phyloP scores from a whole-genome alignment of 2,113 vertebrate species.

The Tonatia bakeri region DNA sequence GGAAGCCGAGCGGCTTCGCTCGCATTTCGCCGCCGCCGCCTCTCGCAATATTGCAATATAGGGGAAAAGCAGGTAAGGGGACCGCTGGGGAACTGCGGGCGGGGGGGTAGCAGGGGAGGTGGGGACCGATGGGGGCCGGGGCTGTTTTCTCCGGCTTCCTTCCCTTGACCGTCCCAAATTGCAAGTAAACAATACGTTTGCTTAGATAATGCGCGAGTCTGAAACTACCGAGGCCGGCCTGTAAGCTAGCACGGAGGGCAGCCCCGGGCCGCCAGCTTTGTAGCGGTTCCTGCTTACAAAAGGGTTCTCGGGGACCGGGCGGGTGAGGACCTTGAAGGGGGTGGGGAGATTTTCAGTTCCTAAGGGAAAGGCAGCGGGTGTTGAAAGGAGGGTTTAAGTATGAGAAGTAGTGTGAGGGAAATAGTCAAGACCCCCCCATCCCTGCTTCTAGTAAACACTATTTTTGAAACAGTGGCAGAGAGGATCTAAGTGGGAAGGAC shows the following conservation, averaged over 20 bases:
- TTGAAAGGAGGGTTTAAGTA: slow-evolving; percentile 53
- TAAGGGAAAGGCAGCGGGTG: slow-evolving; percentile 64
- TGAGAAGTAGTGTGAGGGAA: slow-evolving; percentile 48
- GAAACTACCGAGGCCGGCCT: slow-evolving; percentile 72
- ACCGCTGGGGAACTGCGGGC: slow-evolving; percentile 25
- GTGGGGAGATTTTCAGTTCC: slow-evolving; percentile 28
- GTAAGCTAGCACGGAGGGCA: slow-evolving; percentile 57
- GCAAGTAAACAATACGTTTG: slow-evolving; percentile 72
- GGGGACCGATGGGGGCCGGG: background rate
- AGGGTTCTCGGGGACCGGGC: slow-evolving; percentile 62
- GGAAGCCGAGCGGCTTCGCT: slow-evolving; percentile 74
- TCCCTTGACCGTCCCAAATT: slow-evolving; percentile 64
- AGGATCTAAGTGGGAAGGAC: slow-evolving; percentile 78
- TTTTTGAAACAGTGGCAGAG: slow-evolving; percentile 83
- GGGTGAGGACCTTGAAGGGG: slow-evolving; percentile 32
- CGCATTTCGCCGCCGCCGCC: slow-evolving; percentile 63
- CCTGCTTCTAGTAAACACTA: slow-evolving; percentile 58
- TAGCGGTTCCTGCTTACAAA: slow-evolving; percentile 77
- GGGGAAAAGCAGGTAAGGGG: slow-evolving; percentile 83
- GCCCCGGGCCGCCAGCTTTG: slow-evolving; percentile 72
- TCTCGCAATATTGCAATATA: slow-evolving; percentile 78
- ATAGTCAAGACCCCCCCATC: slow-evolving; percentile 42
- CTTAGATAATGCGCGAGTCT: slow-evolving; percentile 63
- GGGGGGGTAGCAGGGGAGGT: background rate
- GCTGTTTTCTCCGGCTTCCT: slow-evolving; percentile 54